A percentile compares a stretch with the other conserved stretches of the same genome.
Conservation (phyloP, 2,797 vertebrate genomes). For the Enteromius thamalakanensis region DNA sequence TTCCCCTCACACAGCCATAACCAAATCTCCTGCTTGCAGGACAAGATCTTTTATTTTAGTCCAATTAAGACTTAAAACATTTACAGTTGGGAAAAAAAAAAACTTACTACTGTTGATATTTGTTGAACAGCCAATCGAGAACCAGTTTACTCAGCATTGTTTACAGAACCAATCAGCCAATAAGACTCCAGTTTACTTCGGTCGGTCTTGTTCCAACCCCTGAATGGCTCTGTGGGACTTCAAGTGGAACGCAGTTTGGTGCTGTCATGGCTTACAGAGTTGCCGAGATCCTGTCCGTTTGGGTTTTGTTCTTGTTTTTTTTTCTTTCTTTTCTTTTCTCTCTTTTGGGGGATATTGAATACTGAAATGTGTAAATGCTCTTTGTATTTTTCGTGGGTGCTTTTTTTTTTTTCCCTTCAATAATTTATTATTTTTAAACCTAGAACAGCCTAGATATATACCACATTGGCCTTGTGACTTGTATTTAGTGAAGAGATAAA, state of each 20-base stretch:
- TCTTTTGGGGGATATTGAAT: constrained; percentile 68
- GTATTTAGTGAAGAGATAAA: constrained; percentile 83
- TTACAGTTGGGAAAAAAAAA: constrained; percentile 64
- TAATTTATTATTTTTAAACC: constrained; percentile 82
- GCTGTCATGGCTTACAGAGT: constrained; percentile 71
- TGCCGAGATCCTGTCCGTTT: constrained; percentile 58
- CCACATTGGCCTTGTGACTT: constrained; percentile 86
- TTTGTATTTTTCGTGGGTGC: constrained; percentile 80
- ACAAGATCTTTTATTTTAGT: constrained; percentile 71
- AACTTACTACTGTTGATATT: constrained; percentile 77
- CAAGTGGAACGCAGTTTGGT: constrained; percentile 64
- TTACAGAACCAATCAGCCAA: constrained; percentile 79
- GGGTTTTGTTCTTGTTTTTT: constrained; percentile 60
- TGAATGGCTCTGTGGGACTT: constrained; percentile 62
- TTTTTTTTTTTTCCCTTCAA: constrained; percentile 65
- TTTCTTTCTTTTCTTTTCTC: constrained; percentile 1
- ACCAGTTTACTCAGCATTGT: constrained; percentile 80
- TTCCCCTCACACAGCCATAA: constrained; percentile 76
- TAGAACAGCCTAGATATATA: constrained; percentile 85
- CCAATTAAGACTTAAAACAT: constrained; percentile 63
- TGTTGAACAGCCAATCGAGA: constrained; percentile 79
- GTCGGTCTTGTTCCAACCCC: constrained; percentile 71
- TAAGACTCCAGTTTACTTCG: constrained; percentile 76
- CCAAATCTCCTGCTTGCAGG: constrained; percentile 84
- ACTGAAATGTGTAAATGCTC: constrained; percentile 81